Evolutionary conservation across 2,113 vertebrate genomes (phyloP).

Genomic region (Zonotrichia leucophrys): DNA sequence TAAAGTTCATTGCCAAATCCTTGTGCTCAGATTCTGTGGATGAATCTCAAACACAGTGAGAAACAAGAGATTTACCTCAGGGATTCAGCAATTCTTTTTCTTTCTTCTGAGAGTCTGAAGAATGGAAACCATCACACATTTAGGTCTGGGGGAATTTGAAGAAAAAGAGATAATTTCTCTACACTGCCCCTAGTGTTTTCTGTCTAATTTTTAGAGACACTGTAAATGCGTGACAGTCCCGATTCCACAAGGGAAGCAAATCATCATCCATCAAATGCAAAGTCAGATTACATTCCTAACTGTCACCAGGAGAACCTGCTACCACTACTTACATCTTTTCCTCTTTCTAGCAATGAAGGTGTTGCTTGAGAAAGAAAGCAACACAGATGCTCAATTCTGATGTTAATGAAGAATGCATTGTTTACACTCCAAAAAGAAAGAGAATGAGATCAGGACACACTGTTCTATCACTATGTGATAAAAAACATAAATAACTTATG

Average conservation of each 20-base stretch:
- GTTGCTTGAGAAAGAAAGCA: not conserved
- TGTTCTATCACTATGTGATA: not conserved
- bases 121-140: not conserved
- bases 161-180: not conserved
- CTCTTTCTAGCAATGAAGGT: not conserved
- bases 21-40: not conserved
- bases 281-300: not conserved
- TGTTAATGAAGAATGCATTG: not conserved
- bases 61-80: not conserved
- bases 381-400: not conserved
- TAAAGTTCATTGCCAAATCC: not conserved
- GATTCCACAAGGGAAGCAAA: not conserved
- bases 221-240: not conserved
- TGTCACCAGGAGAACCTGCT: not conserved
- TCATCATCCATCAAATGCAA: not conserved
- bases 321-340: not conserved
- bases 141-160: not conserved
- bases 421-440: not conserved
- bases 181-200: not conserved
- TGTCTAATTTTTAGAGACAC: accelerated
- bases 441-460: not conserved
- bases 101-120: not conserved
- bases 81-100: not conserved
- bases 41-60: not conserved
- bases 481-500: accelerated